phyloP scores from a whole-genome alignment of 2,113 vertebrate genomes.

The Cairina moschata region DNA sequence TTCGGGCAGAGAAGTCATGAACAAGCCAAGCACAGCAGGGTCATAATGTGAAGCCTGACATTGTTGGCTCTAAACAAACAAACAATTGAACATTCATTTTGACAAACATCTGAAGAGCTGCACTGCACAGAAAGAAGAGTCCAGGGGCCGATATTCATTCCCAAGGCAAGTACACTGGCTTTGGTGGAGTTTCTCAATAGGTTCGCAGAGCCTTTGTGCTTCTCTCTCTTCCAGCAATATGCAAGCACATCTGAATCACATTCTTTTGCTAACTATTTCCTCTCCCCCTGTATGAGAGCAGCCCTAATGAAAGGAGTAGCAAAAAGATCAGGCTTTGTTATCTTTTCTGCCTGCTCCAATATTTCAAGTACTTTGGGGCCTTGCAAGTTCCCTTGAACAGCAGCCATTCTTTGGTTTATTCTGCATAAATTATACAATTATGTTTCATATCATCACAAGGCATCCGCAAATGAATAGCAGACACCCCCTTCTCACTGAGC shows the following conservation, averaged over 20 bases:
- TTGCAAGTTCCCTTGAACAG: conserved; percentile 39
- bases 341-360: conserved; percentile 63
- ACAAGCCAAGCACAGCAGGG: conserved; percentile 42
- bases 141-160: conserved; percentile 39
- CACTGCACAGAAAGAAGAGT: conserved; percentile 4
- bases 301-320: not conserved
- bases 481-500: conserved; percentile 41
- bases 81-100: conserved; percentile 39
- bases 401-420: conserved; percentile 52
- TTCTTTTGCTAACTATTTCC: conserved; percentile 2
- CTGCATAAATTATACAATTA: conserved; percentile 56
- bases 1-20: conserved; percentile 36
- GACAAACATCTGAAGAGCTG: conserved; percentile 26
- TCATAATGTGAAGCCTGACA: not conserved
- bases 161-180: not conserved
- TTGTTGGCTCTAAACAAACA: conserved; percentile 42
- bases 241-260: conserved; percentile 45
- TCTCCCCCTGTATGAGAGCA: conserved; percentile 7
- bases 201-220: conserved; percentile 39
- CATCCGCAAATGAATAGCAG: conserved; percentile 60
- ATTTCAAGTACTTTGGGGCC: conserved; percentile 36
- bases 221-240: conserved; percentile 22
- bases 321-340: conserved; percentile 41
- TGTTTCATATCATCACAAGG: conserved; percentile 60
- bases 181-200: conserved; percentile 39